Base-by-base conservation (phyloP, 2,797 vertebrate genomes). In the Etheostoma nigrum region DNA sequence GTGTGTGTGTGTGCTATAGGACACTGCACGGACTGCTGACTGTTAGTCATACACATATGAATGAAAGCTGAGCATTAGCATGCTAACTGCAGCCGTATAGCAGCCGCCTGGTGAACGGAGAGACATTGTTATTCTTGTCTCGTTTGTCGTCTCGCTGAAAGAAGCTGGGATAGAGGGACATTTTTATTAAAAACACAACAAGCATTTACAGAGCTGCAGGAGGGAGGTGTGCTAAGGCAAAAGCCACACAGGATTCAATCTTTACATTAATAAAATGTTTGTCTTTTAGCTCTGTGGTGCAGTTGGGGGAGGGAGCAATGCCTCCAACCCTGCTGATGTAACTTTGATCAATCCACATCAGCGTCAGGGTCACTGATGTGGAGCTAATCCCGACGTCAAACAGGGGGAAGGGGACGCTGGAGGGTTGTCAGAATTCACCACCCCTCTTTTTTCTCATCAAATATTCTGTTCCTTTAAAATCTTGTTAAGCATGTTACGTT, bases 41-140 rank as follows among this genome's bases (percentile, higher is more conserved):
- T 65, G 30, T 65, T 36, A n/a, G 25, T 53, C n/a, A 61, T 33
- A 47, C 30, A 51, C 48, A 53, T 30, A 40, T 40, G 16, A 66
- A 51, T 71, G 40, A 69, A 64, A 59, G 6, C 18, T 12, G 64
- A 61, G 51, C 75, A 79, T 75, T 78, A 70, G 58, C 60, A 78
- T 68, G 69, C 57, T 45, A 62, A 67, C 58, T 21, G 54, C 23
- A 25, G 57, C 18, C 3, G 14, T 62, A 14, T 40, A 64, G 19
- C 40, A 5, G 25, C 2, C 13, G n/a, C 25, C 13, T 4, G 3
- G 23, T 25, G 21, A 62, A 80, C 23, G 33, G 16, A 23, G 71
- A 71, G 55, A 76, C 59, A 85, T 85, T 86, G 71, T 73, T 66
- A 81, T 82, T 87, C 65, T 60, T 63, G 40, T 84, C 59, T 47